Evolutionary conservation across 2,888 invertebrate genomes (phyloP), one percentile per base, ranked within the genome.

Genomic region (Diarsia mendica): DNA sequence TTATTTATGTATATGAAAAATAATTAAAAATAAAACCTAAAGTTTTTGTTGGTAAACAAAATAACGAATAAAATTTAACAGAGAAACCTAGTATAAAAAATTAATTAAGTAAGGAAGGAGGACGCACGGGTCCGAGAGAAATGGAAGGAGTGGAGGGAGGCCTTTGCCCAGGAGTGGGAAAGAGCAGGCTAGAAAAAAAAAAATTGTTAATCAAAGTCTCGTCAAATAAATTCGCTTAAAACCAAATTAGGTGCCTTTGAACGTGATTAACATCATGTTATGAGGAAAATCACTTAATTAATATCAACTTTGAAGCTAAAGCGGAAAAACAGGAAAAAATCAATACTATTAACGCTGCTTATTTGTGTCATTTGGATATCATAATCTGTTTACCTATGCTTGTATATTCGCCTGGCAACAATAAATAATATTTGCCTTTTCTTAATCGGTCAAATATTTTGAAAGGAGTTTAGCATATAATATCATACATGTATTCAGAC

Each of bases 301-400:
- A 15, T 20, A 66, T 39, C 55, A 53, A 63, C 9, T 33, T 51
- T 58, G 46, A 61, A 39, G n/a, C 23, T 48, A 48, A 28, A 69
- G 9, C 9, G 4, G 46, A 74, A 44, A 20, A 74, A 81, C 67
- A 81, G 67, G 80, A 70, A 74, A 82, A 78, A 60, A 28, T 67
- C 44, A 81, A 70, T 28, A 70, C 20, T 39, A 53, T 69, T 68
- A 75, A 55, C 20, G n/a, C 11, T 79, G 23, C 67, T 74, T 84
- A 67, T 83, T 67, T 72, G 23, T 83, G 49, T 68, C 28, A 46
- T 46, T 74, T 67, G 28, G 23, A 58, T 68, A 51, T 61, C 18
- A 23, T 71, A 46, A 15, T 55, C 2, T 69, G 15, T 69, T 72
- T 48, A 51, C 61, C 11, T 63, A 9, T 15, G 66, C 58, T 61